Conservation (phyloP, 2,113 vertebrate species). For the Hipposideros armiger region DNA sequence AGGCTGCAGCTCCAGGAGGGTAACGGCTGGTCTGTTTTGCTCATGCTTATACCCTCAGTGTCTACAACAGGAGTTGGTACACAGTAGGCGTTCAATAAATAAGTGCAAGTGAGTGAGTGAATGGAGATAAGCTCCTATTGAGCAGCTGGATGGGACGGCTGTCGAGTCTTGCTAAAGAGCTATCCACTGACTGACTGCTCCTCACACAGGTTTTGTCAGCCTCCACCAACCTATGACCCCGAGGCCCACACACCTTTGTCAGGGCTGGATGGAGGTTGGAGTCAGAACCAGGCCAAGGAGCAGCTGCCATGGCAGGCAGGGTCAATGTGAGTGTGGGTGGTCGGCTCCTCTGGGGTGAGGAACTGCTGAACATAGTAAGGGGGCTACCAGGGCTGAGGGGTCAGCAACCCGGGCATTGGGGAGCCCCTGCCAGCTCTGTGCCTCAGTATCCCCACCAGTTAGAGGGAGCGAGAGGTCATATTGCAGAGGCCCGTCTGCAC, state of each 20-base stretch:
- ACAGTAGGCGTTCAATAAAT: neutral
- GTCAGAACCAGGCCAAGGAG: neutral
- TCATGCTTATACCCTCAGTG: neutral
- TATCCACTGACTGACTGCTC: accelerated
- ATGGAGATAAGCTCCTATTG: neutral
- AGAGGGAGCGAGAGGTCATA: neutral
- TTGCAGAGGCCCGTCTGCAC: neutral
- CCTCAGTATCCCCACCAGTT: neutral
- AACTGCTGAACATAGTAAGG: neutral
- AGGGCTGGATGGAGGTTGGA: accelerated
- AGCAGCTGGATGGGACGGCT: accelerated
- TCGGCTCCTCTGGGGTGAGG: neutral
- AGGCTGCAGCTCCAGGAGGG: accelerated
- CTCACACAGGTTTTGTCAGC: accelerated
- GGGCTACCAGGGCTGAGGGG: neutral
- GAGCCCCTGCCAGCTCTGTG: neutral
- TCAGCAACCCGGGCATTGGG: neutral
- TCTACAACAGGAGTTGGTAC: neutral
- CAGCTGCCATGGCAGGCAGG: neutral
- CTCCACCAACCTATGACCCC: accelerated
- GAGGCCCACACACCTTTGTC: neutral
- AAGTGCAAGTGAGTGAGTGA: accelerated
- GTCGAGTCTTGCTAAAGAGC: too few relatives aligned
- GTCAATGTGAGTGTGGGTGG: neutral
- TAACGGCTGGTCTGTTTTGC: accelerated